These are phyloP conservation scores for Kradibia gibbosae DNA, from an alignment of 1,140 invertebrate species.

Conservation along the genomic window DNA sequence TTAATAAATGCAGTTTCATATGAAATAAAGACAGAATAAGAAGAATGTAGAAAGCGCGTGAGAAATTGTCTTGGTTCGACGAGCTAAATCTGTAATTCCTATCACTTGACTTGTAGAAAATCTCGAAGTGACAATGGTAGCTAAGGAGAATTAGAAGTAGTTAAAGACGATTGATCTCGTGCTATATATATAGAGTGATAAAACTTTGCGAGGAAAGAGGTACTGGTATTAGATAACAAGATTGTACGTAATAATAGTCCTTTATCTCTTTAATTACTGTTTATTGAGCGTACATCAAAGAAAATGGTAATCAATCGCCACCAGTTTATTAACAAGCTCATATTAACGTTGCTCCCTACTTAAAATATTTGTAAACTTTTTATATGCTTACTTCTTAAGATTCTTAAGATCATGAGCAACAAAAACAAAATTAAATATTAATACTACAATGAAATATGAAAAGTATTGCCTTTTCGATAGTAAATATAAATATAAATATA, in stretches of 20 bases:
- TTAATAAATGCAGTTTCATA: too few relatives aligned
- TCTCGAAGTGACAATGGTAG: constrained; percentile 19
- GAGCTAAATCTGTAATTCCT: constrained; percentile 2
- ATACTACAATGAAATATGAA: too few relatives aligned
- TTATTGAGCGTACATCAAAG: background rate
- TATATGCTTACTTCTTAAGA: too few relatives aligned
- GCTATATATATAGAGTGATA: background rate
- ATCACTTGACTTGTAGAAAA: background rate
- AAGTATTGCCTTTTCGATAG: too few relatives aligned
- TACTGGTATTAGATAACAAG: constrained; percentile 5
- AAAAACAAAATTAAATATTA: background rate
- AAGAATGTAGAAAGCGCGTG: background rate
- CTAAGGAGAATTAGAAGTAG: background rate
- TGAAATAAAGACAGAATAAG: background rate
- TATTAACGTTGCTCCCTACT: background rate
- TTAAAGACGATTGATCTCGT: background rate
- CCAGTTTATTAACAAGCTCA: background rate
- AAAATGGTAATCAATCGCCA: background rate
- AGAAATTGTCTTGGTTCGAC: constrained; percentile 8
- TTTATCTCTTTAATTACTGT: background rate
- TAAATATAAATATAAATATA: too few relatives aligned
- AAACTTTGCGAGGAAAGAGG: background rate
- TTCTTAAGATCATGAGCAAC: background rate
- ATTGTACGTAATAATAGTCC: constrained; percentile 7
- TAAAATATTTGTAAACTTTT: background rate